phyloP scores from a whole-genome alignment of 64 coral and sea anemone genomes.

The Actinia tenebrosa region DNA sequence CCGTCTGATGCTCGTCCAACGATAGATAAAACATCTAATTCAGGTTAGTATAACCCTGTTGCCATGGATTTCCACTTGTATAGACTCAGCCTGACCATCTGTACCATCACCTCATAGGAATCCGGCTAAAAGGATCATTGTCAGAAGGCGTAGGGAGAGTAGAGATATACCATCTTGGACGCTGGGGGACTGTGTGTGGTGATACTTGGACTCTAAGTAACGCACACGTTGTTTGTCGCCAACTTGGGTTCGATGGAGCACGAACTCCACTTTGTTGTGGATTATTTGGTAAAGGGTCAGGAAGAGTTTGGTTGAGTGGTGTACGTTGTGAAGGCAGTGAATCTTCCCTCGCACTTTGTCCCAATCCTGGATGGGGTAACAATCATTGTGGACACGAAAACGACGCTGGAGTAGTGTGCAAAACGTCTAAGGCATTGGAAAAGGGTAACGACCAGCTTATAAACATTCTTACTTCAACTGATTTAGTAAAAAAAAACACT shows the following conservation, averaged over 20 bases:
- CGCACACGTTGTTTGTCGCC: slow-evolving; percentile 41
- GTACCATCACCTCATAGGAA: background rate
- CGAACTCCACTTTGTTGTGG: background rate
- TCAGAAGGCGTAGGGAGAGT: slow-evolving; percentile 12
- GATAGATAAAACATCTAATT: background rate
- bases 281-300: background rate
- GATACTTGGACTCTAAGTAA: background rate
- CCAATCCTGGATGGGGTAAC: slow-evolving; percentile 21
- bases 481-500: no score
- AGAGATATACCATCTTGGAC: slow-evolving; percentile 28
- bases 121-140: background rate
- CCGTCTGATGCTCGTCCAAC: background rate
- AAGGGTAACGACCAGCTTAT: background rate
- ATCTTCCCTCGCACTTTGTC: slow-evolving; percentile 16
- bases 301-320: slow-evolving; percentile 6
- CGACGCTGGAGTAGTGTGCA: slow-evolving; percentile 27
- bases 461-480: no score
- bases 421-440: background rate
- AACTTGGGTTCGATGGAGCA: slow-evolving; percentile 25
- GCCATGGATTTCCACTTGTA: background rate
- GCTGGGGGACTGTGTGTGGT: slow-evolving; percentile 28
- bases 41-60: background rate
- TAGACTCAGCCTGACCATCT: background rate
- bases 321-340: slow-evolving; percentile 20
- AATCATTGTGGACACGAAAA: slow-evolving; percentile 2